These are phyloP conservation scores for Odontophorus gujanensis DNA, from an alignment of 2,113 vertebrate genomes.

Conservation along the genomic window DNA sequence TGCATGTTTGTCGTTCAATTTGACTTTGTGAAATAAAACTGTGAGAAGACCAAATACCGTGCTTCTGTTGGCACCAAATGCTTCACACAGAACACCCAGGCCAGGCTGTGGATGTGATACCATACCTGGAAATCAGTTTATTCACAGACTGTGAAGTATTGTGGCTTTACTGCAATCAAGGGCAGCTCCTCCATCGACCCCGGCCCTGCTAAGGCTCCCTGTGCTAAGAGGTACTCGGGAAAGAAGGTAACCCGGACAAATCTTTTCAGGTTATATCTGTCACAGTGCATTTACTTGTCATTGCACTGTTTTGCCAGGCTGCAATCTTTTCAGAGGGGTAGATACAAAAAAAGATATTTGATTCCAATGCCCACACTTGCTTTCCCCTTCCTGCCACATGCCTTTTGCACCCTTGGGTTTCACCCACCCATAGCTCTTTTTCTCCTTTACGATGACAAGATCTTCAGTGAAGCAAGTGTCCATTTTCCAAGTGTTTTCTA, in stretches of 20 bases:
- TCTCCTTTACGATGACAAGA: not conserved
- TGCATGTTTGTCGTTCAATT: not conserved
- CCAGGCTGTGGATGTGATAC: not conserved
- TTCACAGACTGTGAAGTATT: not conserved
- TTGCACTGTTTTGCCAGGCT: not conserved
- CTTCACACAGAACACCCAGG: not conserved
- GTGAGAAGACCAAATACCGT: slow-evolving; percentile 29
- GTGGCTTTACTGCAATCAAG: not conserved
- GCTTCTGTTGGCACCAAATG: not conserved
- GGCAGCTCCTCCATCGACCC: not conserved
- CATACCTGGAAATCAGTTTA: not conserved
- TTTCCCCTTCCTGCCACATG: not conserved
- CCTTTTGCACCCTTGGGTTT: not conserved
- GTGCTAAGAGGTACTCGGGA: not conserved
- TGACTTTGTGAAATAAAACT: slow-evolving; percentile 11
- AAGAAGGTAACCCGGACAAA: not conserved
- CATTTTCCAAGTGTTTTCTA: not conserved
- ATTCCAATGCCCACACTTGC: not conserved
- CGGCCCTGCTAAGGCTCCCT: not conserved
- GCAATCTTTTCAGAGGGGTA: not conserved
- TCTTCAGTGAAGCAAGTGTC: not conserved
- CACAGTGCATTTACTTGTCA: not conserved
- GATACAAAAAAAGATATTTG: not conserved
- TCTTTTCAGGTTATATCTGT: not conserved
- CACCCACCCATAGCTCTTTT: not conserved